Evolutionary conservation across 2,888 invertebrate species (phyloP).

Genomic region (Drosophila subsilvestris): DNA sequence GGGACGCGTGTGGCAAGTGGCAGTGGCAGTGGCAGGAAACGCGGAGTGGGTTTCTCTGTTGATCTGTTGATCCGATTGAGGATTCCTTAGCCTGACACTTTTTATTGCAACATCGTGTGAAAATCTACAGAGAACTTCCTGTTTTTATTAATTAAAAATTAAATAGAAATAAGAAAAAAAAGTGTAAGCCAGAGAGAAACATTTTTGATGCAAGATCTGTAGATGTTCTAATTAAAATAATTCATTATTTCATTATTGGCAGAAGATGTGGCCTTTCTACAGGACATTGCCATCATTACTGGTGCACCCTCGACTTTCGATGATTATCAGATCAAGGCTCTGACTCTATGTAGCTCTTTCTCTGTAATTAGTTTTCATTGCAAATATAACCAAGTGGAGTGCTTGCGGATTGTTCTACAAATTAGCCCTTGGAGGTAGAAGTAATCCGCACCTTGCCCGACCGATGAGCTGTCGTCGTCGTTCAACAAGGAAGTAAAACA

Average conservation of each 20-base stretch:
- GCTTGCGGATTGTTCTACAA: constrained; percentile 48
- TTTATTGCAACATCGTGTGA: constrained; percentile 38
- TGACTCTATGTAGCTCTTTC: not conserved
- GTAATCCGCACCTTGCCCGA: constrained; percentile 73
- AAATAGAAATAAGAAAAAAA: not conserved
- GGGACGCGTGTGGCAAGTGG: constrained; percentile 7
- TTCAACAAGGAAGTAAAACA: constrained; percentile 76
- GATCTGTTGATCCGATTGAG: constrained; percentile 49
- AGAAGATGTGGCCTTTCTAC: constrained; percentile 3
- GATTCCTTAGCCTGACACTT: constrained; percentile 45
- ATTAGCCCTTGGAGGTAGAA: constrained; percentile 79
- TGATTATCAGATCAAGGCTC: constrained; percentile 62
- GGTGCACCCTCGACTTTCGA: constrained; percentile 47
- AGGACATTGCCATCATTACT: constrained; percentile 69
- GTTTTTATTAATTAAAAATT: constrained; percentile 31
- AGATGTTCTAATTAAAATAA: constrained; percentile 67
- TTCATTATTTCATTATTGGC: constrained; percentile 52
- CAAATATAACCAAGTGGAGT: constrained; percentile 65
- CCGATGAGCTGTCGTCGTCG: not conserved
- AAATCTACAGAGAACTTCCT: constrained; percentile 24
- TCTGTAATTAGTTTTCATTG: constrained; percentile 73
- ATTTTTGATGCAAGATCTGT: constrained; percentile 22
- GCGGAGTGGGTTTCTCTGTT: constrained; percentile 38
- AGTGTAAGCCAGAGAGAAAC: not conserved
- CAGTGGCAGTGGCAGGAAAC: constrained; percentile 36